These are phyloP conservation scores for Sarcophaga caerulescens DNA, from an alignment of 2,888 invertebrate species.

Conservation along the genomic window DNA sequence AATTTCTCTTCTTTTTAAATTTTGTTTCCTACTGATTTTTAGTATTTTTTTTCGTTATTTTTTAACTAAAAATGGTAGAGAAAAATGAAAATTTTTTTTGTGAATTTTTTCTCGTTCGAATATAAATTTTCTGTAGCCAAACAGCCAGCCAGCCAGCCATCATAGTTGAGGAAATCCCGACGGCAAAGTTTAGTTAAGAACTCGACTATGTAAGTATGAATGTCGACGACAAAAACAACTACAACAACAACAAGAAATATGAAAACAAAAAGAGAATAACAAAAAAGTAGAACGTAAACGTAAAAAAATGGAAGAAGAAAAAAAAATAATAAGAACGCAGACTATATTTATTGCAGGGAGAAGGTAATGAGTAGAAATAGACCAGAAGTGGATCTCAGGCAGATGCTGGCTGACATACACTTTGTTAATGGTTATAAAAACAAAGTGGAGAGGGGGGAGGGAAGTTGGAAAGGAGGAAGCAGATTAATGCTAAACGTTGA, in stretches of 20 bases:
- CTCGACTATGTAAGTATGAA: slow-evolving; percentile 42
- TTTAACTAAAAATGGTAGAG: not conserved
- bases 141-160: slow-evolving; percentile 71
- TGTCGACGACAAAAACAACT: slow-evolving; percentile 32
- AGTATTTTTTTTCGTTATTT: not conserved
- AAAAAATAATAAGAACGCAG: not conserved
- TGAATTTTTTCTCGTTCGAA: slow-evolving; percentile 52
- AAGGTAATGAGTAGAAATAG: slow-evolving; percentile 1
- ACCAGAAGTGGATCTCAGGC: not conserved
- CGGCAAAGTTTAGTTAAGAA: slow-evolving; percentile 74
- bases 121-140: slow-evolving; percentile 51
- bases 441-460: slow-evolving; percentile 15
- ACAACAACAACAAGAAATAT: slow-evolving; percentile 48
- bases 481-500: slow-evolving; percentile 57
- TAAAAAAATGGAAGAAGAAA: not conserved
- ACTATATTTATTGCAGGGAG: slow-evolving; percentile 6
- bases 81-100: slow-evolving; percentile 16
- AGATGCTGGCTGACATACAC: not conserved
- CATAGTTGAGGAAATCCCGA: slow-evolving; percentile 73
- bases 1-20: slow-evolving; percentile 11
- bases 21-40: slow-evolving; percentile 59
- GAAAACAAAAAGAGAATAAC: not conserved
- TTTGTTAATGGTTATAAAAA: not conserved
- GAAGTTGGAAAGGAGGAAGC: not conserved
- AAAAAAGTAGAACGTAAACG: not conserved